Conservation (phyloP, 1,140 invertebrate species). For the Dreissena polymorpha region DNA sequence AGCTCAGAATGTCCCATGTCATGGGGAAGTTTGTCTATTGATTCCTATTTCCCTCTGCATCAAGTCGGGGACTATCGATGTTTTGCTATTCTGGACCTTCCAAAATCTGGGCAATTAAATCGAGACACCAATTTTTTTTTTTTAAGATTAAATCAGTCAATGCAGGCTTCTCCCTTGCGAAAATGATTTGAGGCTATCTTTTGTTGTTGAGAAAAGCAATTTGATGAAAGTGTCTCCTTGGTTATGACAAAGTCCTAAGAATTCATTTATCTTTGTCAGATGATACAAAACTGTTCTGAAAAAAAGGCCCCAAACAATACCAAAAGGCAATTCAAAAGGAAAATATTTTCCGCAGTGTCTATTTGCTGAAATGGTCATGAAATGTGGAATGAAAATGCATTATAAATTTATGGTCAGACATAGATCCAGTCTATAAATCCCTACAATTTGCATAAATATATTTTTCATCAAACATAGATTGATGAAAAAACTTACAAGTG, state of each 20-base stretch:
- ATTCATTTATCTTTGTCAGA: conserved; percentile 51
- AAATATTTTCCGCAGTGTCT: conserved; percentile 45
- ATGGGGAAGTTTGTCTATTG: conserved; percentile 47
- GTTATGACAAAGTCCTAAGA: conserved; percentile 53
- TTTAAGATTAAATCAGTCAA: conserved; percentile 51
- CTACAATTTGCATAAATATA: too few species aligned
- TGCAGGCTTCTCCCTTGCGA: conserved; percentile 8
- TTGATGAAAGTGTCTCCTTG: conserved; percentile 52
- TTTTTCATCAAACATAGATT: too few species aligned
- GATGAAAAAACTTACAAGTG: too few species aligned
- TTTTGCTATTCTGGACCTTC: conserved; percentile 42
- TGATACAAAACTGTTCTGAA: conserved; percentile 53
- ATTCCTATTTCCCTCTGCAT: conserved; percentile 30
- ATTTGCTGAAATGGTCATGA: conserved; percentile 43
- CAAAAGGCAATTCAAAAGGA: conserved; percentile 29
- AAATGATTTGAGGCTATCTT: conserved; percentile 49
- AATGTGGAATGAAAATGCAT: conserved; percentile 48
- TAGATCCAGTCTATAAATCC: too few species aligned
- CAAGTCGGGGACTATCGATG: conserved; percentile 43
- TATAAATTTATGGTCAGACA: neutral
- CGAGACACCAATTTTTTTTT: conserved; percentile 47
- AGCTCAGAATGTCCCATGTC: conserved; percentile 44
- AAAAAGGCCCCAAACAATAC: conserved; percentile 47
- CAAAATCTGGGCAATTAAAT: conserved; percentile 51
- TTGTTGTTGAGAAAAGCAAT: conserved; percentile 38